Base-by-base conservation (phyloP, 2,888 invertebrate species). In the Ophion obscuratus region DNA sequence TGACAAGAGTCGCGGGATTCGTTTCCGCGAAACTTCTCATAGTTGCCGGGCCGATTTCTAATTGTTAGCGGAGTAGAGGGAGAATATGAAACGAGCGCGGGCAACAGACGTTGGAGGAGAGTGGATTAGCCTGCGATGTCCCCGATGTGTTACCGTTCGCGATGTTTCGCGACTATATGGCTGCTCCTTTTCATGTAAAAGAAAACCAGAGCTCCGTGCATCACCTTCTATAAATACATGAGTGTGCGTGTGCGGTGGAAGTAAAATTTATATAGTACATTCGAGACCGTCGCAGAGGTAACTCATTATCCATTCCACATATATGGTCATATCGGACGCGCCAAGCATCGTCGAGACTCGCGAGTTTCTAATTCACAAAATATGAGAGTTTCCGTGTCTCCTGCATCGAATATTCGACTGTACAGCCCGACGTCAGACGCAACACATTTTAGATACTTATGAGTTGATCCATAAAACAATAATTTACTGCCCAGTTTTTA, bases 291-390 rank as follows among this genome's bases (percentile, higher is more conserved):
- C 75, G 68, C 17, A 59, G 66, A 66, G 82, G 66, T 36, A 80
- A 83, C 83, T 86, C 74, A 82, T 86, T 86, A 86, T 77, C 80
- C 86, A 83, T 86, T 86, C 86, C 80, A 68, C 80, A 81, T 83
- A 81, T 85, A 81, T 81, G 81, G 85, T 78, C 53, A 80, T 83
- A 85, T 85, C 83, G 85, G 67, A 83, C 85, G 85, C 79, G 83
- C 68, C 66, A 71, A 62, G 79, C 83, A 75, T 66, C 57, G 79
- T 53, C 77, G 80, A 67, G 83, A 82, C 57, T 59, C 17, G 74
- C 70, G 82, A 85, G 86, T 86, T 86, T 86, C 86, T 86, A 86
- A 83, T 86, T 86, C 77, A 77, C 83, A 59, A 73, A 62, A 82
- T 76, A 76, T 67, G 61, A 82, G 27, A 70, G 40, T 68, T 75